Percentiles rank a stretch among this genome's conserved stretches.
Evolutionary conservation across 2,888 invertebrate species (phyloP).

Genomic region (Lingula anatina): DNA sequence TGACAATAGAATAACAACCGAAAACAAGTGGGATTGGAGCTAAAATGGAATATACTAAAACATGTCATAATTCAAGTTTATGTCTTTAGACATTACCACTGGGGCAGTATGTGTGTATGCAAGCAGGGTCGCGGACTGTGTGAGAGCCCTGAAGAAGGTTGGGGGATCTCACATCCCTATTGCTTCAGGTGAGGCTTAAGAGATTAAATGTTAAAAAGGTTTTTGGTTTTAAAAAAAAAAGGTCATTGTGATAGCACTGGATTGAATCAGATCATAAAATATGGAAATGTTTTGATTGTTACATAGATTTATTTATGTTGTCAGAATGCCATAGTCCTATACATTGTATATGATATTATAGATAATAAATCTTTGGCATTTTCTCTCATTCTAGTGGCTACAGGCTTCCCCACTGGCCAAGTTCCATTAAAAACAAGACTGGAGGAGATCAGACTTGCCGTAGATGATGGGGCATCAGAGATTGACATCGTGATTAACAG

Average conservation of each 20-base stretch:
- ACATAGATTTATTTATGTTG: no score
- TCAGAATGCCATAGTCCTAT: no score
- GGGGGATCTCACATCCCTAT: constrained; percentile 63
- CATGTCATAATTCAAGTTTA: neutral
- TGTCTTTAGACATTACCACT: constrained; percentile 55
- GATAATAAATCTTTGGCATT: constrained; percentile 1
- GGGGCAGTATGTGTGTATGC: constrained; percentile 98
- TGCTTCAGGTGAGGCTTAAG: constrained; percentile 76
- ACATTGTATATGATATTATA: no score
- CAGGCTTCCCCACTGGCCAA: constrained; percentile 93
- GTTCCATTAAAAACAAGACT: constrained; percentile 74
- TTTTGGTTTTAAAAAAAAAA: no score
- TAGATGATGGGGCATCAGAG: constrained; percentile 81
- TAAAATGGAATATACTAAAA: constrained; percentile 51
- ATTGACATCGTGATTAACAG: constrained; percentile 95
- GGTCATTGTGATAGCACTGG: no score
- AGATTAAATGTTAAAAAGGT: no score
- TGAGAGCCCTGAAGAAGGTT: constrained; percentile 52
- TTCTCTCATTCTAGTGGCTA: constrained; percentile 68
- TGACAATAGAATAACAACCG: no score
- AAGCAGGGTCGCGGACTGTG: constrained; percentile 71
- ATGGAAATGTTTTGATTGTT: no score
- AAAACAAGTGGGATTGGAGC: no score
- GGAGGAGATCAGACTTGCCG: constrained; percentile 75
- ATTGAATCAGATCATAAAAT: no score